These are phyloP conservation scores for Operophtera brumata DNA, from an alignment of 2,888 invertebrate species.

Conservation along the genomic window DNA sequence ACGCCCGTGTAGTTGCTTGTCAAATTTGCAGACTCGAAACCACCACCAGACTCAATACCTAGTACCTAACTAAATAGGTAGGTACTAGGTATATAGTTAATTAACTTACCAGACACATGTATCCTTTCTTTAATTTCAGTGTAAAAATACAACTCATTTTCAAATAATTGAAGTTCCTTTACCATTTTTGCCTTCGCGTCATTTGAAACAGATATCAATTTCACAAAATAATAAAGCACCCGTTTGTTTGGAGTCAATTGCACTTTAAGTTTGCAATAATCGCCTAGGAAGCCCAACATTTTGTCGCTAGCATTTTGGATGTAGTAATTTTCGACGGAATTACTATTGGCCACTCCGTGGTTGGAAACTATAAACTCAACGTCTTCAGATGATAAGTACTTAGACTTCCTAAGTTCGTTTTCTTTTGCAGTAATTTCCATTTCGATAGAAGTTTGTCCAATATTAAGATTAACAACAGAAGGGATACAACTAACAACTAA, in stretches of 20 bases:
- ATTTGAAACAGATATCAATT: conserved; percentile 60
- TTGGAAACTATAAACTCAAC: conserved; percentile 49
- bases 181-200: conserved; percentile 66
- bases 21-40: too few relatives aligned
- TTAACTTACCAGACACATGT: conserved; percentile 51
- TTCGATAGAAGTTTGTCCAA: not conserved
- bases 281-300: conserved; percentile 70
- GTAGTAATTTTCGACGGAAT: conserved; percentile 42
- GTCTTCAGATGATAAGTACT: conserved; percentile 46
- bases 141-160: conserved; percentile 64
- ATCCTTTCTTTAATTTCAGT: conserved; percentile 52
- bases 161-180: conserved; percentile 56
- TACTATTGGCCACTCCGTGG: conserved; percentile 37
- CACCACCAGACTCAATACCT: too few relatives aligned
- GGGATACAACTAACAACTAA: not conserved
- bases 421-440: conserved; percentile 7
- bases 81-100: too few relatives aligned
- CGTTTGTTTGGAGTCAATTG: conserved; percentile 34
- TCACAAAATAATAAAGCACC: conserved; percentile 58
- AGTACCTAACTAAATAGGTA: too few relatives aligned
- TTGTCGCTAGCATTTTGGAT: conserved; percentile 60
- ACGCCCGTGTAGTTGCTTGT: too few relatives aligned
- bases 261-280: conserved; percentile 67
- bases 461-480: not conserved
- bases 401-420: not conserved